These are phyloP conservation scores for Hypomecis punctinalis DNA, from an alignment of 2,888 invertebrate genomes.

Conservation along the genomic window DNA sequence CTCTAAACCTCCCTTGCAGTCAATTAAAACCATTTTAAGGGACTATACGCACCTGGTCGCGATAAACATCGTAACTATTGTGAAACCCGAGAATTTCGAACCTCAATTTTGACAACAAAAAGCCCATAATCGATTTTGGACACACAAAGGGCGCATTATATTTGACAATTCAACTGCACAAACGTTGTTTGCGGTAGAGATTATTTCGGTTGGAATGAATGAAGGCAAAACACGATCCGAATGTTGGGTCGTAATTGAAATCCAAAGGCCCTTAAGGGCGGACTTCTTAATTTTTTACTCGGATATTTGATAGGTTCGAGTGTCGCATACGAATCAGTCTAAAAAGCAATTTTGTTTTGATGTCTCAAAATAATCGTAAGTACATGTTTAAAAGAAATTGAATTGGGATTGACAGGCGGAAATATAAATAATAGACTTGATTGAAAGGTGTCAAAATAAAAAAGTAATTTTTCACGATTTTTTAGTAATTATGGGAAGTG, in stretches of 20 bases:
- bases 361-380: conserved; percentile 22
- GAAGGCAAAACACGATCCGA: conserved; percentile 81
- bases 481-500: background rate
- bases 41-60: conserved; percentile 72
- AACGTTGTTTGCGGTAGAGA: conserved; percentile 83
- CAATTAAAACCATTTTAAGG: conserved; percentile 81
- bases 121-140: conserved; percentile 83
- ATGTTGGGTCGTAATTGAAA: conserved; percentile 78
- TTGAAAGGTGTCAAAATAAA: conserved; percentile 16
- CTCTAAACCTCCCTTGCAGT: conserved; percentile 56
- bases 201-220: conserved; percentile 85
- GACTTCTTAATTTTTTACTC: conserved; percentile 63
- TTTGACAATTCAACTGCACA: conserved; percentile 83
- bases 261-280: conserved; percentile 69
- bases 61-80: conserved; percentile 83
- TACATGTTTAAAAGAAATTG: conserved; percentile 6
- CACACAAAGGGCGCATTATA: conserved; percentile 80
- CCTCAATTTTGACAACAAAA: conserved; percentile 85
- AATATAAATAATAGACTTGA: conserved; percentile 12
- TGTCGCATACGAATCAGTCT: conserved; percentile 43
- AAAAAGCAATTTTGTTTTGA: conserved; percentile 31
- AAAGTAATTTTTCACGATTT: conserved; percentile 5
- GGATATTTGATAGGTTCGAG: conserved; percentile 53
- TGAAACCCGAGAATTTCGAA: conserved; percentile 80
- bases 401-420: conserved; percentile 19